Evolutionary conservation across 2,888 invertebrate species (phyloP).

Genomic region (Melolontha melolontha): DNA sequence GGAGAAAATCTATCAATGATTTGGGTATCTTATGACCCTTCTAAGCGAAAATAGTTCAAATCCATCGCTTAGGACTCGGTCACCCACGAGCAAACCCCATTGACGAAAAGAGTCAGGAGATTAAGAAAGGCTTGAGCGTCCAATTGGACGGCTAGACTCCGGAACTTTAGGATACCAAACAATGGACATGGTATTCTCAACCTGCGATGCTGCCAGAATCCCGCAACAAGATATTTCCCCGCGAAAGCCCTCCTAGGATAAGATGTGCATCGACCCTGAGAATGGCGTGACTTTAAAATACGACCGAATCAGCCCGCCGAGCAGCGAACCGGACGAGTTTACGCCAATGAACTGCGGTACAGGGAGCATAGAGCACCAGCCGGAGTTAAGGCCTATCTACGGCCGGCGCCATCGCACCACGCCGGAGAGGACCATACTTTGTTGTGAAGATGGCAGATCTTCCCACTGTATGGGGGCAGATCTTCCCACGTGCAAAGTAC

Average conservation of each 20-base stretch:
- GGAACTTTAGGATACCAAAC: constrained; percentile 33
- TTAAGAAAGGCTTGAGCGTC: constrained; percentile 49
- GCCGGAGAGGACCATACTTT: too few species aligned
- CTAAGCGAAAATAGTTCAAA: constrained; percentile 41
- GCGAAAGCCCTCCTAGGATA: constrained; percentile 38
- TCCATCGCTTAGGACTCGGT: not conserved
- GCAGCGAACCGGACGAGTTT: too few species aligned
- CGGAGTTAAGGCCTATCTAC: too few species aligned
- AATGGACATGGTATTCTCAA: constrained; percentile 22
- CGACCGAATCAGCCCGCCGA: not conserved
- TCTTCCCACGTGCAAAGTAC: too few species aligned
- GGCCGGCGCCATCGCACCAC: too few species aligned
- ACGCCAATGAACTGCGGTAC: too few species aligned
- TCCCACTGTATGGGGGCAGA: too few species aligned
- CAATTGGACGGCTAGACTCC: not conserved
- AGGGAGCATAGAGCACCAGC: too few species aligned
- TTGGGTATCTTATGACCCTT: constrained; percentile 41
- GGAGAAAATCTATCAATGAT: constrained; percentile 44
- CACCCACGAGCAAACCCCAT: constrained; percentile 50
- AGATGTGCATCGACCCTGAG: constrained; percentile 33
- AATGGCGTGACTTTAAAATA: constrained; percentile 6
- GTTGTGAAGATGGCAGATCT: too few species aligned
- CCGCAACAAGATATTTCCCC: constrained; percentile 41
- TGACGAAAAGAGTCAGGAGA: constrained; percentile 50
- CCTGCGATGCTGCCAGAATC: constrained; percentile 42